Percentiles rank a stretch among this genome's conserved stretches.
Conservation (phyloP, 2,797 vertebrate species). For the Malacoraja senta region DNA sequence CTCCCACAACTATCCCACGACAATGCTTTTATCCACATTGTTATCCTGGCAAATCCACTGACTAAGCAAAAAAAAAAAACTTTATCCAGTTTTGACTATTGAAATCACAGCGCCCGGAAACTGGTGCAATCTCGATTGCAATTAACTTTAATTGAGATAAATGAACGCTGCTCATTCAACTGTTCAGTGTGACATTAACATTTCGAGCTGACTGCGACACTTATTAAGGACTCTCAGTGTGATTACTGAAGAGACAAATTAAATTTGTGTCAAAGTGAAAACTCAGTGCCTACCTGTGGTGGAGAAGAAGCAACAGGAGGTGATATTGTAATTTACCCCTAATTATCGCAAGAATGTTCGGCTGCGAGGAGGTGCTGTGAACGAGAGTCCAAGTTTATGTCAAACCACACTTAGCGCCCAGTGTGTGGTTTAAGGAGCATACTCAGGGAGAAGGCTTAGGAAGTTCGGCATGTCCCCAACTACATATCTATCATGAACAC, state of each 20-base stretch:
- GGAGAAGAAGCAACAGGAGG: neutral
- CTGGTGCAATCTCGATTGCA: constrained; percentile 43
- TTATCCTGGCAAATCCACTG: neutral
- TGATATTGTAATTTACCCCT: neutral
- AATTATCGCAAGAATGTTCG: neutral
- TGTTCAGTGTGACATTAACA: constrained; percentile 46
- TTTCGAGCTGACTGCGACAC: constrained; percentile 46
- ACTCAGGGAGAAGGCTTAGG: too few species aligned
- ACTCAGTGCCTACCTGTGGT: neutral
- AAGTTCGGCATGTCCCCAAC: too few species aligned
- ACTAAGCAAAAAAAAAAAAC: neutral
- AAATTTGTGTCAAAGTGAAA: neutral
- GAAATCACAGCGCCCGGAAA: constrained; percentile 16
- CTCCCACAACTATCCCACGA: too few species aligned
- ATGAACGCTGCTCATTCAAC: constrained; percentile 48
- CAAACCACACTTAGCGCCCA: too few species aligned
- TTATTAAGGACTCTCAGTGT: constrained; percentile 46
- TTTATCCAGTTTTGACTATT: neutral
- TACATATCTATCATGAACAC: too few species aligned
- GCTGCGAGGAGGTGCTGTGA: too few species aligned
- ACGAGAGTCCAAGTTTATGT: neutral
- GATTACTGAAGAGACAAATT: constrained; percentile 45
- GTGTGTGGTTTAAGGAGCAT: too few species aligned
- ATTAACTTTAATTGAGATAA: constrained; percentile 52
- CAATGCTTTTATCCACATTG: neutral